phyloP scores from a whole-genome alignment of 37 sponge, comb jelly and placozoan species.

The Petrosia ficiformis region DNA sequence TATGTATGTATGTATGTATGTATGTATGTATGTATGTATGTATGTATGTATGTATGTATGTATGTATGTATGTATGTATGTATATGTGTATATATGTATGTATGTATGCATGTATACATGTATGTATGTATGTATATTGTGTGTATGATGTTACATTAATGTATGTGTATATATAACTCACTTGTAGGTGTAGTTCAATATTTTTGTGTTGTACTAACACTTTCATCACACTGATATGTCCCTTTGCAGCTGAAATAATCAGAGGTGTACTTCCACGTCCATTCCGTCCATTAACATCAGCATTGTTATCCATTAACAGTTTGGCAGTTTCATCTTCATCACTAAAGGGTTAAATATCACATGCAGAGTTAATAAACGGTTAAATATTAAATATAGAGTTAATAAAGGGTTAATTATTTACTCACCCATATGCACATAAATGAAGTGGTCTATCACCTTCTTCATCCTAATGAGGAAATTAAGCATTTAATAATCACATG shows the following conservation, averaged over 20 bases:
- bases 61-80: too few species aligned
- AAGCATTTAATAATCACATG: neutral
- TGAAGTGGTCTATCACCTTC: conserved; percentile 70
- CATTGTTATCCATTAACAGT: conserved; percentile 59
- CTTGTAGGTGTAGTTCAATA: conserved; percentile 37
- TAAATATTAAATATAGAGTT: neutral
- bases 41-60: too few species aligned
- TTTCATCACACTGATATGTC: conserved; percentile 51
- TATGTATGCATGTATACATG: too few species aligned
- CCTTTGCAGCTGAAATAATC: conserved; percentile 68
- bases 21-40: too few species aligned
- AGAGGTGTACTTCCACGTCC: conserved; percentile 52
- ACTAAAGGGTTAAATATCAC: conserved; percentile 14
- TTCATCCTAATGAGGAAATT: conserved; percentile 40
- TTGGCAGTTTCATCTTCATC: conserved; percentile 73
- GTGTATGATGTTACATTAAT: too few species aligned
- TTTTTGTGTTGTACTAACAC: conserved; percentile 23
- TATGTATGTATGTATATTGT: too few species aligned
- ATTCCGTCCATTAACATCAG: conserved; percentile 71
- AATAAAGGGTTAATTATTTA: neutral
- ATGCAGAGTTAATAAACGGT: neutral
- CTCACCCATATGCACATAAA: conserved; percentile 59
- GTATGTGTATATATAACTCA: too few species aligned
- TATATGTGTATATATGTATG: too few species aligned
- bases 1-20: too few species aligned